Conservation (phyloP, 2,797 vertebrate genomes). For the Acomys russatus region DNA sequence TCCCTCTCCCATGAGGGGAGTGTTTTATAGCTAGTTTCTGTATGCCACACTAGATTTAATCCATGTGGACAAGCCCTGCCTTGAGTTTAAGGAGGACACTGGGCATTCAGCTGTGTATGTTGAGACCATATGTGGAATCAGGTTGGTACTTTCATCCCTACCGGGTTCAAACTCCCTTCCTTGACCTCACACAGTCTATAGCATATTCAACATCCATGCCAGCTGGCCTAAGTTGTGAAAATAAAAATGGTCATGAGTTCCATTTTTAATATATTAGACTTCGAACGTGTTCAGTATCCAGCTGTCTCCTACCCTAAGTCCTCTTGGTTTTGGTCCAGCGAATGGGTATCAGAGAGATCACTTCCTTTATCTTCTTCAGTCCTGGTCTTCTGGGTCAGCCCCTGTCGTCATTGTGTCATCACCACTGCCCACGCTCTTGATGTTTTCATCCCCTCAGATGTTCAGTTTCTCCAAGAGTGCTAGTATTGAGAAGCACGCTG, state of each 20-base stretch:
- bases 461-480: conserved; percentile 17
- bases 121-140: not conserved
- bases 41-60: not conserved
- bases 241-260: not conserved
- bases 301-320: not conserved
- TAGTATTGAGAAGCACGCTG: too few relatives aligned
- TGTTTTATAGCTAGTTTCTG: not conserved
- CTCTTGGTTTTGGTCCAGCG: not conserved
- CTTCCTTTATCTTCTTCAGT: not conserved
- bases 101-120: not conserved
- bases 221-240: not conserved
- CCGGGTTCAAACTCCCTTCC: not conserved
- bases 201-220: not conserved
- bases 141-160: not conserved
- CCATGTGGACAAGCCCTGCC: not conserved
- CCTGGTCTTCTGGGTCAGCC: not conserved
- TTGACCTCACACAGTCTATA: not conserved
- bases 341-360: not conserved
- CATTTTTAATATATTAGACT: not conserved
- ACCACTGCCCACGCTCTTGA: not conserved
- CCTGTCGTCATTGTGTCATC: not conserved
- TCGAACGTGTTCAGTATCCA: not conserved
- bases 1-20: not conserved
- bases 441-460: not conserved
- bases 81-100: not conserved